Percentiles rank a stretch among this genome's conserved stretches.
Evolutionary conservation across 1,140 invertebrate species (phyloP).

Genomic region (Ceratitis capitata): DNA sequence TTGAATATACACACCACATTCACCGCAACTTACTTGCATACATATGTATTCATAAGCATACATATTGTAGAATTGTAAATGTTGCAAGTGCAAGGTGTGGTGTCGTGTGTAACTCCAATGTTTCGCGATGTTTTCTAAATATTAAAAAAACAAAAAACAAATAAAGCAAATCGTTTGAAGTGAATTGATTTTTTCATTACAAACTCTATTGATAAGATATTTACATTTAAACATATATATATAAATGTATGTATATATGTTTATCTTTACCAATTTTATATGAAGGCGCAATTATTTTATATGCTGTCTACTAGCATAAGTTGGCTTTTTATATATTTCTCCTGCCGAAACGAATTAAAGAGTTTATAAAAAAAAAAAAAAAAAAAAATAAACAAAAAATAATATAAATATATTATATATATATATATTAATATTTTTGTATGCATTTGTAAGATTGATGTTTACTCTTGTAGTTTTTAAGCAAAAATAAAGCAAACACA

Average conservation of each 20-base stretch:
- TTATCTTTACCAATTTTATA: slow-evolving; percentile 4
- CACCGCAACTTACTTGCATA: neutral
- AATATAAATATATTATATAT: too few relatives aligned
- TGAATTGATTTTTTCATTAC: neutral
- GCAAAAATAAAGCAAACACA: too few relatives aligned
- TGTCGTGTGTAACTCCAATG: slow-evolving; percentile 7
- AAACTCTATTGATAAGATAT: too few relatives aligned
- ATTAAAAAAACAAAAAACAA: neutral
- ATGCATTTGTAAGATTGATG: slow-evolving; percentile 37
- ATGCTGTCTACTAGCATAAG: slow-evolving; percentile 9
- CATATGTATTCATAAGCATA: too few relatives aligned
- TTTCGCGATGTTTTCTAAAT: slow-evolving; percentile 30
- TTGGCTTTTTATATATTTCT: slow-evolving; percentile 35
- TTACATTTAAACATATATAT: neutral
- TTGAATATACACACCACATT: slow-evolving; percentile 11
- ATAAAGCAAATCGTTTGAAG: neutral
- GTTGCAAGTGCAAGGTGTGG: neutral
- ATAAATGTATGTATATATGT: too few relatives aligned
- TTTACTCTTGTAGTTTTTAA: slow-evolving; percentile 34
- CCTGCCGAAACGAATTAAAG: slow-evolving; percentile 33
- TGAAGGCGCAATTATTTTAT: slow-evolving; percentile 32
- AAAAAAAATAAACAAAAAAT: slow-evolving; percentile 8
- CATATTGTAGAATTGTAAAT: neutral
- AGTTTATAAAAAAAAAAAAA: neutral
- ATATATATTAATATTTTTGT: slow-evolving; percentile 38